A percentile compares a stretch with the other conserved stretches of the same genome.
Evolutionary conservation across 2,113 vertebrate species (phyloP).

Genomic region (Edolisoma coerulescens): DNA sequence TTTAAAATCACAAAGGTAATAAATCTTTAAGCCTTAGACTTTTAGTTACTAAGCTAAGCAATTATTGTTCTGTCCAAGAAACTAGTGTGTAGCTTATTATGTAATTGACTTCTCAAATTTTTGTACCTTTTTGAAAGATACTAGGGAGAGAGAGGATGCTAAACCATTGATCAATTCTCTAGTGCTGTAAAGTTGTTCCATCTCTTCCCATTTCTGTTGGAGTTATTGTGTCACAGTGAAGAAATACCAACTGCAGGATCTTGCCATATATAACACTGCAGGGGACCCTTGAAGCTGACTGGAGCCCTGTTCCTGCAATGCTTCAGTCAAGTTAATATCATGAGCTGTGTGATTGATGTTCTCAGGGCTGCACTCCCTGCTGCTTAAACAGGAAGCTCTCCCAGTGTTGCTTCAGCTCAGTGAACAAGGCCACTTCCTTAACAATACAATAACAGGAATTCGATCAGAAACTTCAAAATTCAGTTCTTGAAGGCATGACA

Average conservation of each 20-base stretch:
- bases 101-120: background rate
- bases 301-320: background rate
- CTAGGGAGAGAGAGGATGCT: background rate
- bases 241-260: background rate
- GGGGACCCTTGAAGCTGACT: background rate
- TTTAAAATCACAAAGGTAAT: background rate
- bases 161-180: background rate
- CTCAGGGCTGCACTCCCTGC: background rate
- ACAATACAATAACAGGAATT: slow-evolving; percentile 57
- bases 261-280: background rate
- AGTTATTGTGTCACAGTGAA: background rate
- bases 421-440: slow-evolving; percentile 22
- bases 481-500: background rate
- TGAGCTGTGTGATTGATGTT: background rate
- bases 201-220: background rate
- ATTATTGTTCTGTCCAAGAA: background rate
- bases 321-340: background rate
- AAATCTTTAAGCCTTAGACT: background rate
- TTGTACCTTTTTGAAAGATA: background rate
- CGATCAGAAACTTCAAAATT: slow-evolving; percentile 20
- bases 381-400: slow-evolving; percentile 54
- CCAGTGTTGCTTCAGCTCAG: slow-evolving; percentile 1
- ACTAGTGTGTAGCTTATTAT: background rate
- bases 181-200: background rate
- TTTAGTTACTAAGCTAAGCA: background rate